Evolutionary conservation across 2,113 vertebrate genomes (phyloP), one percentile per base, ranked within the genome.

Genomic region (Colius striatus): DNA sequence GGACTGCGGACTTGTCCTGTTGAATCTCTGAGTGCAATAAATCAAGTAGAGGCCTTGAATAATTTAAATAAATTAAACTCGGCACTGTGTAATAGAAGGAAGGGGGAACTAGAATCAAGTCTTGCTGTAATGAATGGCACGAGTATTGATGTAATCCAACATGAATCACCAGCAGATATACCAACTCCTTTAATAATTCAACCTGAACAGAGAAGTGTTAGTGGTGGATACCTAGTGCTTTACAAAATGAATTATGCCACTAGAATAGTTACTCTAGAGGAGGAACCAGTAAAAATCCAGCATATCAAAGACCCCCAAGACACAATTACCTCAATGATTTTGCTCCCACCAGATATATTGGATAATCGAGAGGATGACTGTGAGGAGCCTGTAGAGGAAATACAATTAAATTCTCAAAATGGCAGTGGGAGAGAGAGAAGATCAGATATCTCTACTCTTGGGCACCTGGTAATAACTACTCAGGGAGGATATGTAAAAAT

Each of bases 11-110:
- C 98, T 29, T 99, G 99, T 84, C 97, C 98, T 30, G 97, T 98
- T 1, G 98, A 99, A 97, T 99, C 99, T 78, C 96, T 99, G 91
- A 99, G 98, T 92, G 98, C 99, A 95, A 99, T 99, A 97, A 99
- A 99, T 98, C 99, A 99, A 97, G 99, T 99, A 83, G 99, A 99
- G 98, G 99, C 99, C 93, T 99, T 99, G 96, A 99, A 99, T 98
- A 99, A 99, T 97, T 98, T 99, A 91, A 99, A 99, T 98, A 99
- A 99, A 96, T 98, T 99, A 95, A 99, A 99, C 96, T 99, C 99
- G 32, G 99, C 99, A 48, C 98, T 99, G 78, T 99, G 99, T 98
- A 98, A 97, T 96, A 98, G 98, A 97, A 98, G 98, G 80, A 99
- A 99, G 95, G 98, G 98, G 87, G 99, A 99, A 88, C 93, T 98